phyloP scores from a whole-genome alignment of 2,797 vertebrate species.

The Rhynchonycteris naso region DNA sequence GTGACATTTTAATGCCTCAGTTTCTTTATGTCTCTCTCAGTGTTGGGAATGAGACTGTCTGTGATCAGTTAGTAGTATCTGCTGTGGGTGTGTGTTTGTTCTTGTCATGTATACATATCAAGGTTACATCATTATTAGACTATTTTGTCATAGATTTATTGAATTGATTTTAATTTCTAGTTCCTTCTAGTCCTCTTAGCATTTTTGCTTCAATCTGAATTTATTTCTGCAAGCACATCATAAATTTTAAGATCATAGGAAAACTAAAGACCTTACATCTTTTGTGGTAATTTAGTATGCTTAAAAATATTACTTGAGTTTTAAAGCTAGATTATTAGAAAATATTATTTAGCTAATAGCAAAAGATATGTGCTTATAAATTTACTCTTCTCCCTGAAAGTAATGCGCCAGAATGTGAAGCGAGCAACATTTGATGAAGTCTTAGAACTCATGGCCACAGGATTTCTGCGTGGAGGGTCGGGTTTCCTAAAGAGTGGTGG shows the following conservation, averaged over 20 bases:
- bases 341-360: neutral
- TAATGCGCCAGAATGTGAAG: slow-evolving; percentile 99
- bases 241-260: slow-evolving; percentile 24
- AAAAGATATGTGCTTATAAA: slow-evolving; percentile 45
- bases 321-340: slow-evolving; percentile 49
- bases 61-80: neutral
- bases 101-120: neutral
- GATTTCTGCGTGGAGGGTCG: slow-evolving; percentile 97
- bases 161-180: slow-evolving; percentile 19
- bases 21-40: neutral
- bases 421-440: slow-evolving; percentile 97
- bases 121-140: neutral
- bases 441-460: slow-evolving; percentile 97
- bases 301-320: slow-evolving; percentile 45
- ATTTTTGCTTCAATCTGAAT: slow-evolving; percentile 37
- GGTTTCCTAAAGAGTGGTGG: slow-evolving; percentile 98
- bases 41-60: neutral
- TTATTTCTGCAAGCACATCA: slow-evolving; percentile 32
- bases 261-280: neutral
- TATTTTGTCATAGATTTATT: neutral
- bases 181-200: neutral
- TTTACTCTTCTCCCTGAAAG: slow-evolving; percentile 84
- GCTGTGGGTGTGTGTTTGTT: neutral
- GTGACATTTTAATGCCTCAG: slow-evolving; percentile 20
- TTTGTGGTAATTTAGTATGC: neutral